These are phyloP conservation scores for Phaonia tiefii DNA, from an alignment of 2,888 invertebrate genomes.

Conservation along the genomic window DNA sequence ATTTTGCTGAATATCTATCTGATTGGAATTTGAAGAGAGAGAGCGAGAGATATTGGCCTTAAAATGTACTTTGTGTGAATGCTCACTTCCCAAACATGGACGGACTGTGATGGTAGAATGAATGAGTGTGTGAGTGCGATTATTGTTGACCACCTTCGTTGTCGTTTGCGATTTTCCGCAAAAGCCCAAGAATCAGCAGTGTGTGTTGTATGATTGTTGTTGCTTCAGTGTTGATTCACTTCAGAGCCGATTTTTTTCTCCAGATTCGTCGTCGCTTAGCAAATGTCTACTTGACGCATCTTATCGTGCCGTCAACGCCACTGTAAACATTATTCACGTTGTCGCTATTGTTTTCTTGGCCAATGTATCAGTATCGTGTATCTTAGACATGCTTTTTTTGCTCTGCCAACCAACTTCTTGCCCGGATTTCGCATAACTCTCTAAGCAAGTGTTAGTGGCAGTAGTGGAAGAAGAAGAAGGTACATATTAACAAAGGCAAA, in stretches of 20 bases:
- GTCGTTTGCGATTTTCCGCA: constrained; percentile 45
- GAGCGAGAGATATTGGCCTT: no score
- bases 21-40: constrained; percentile 28
- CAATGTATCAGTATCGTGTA: constrained; percentile 70
- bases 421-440: constrained; percentile 57
- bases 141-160: constrained; percentile 58
- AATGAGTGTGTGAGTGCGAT: background rate
- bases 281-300: constrained; percentile 67
- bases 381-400: constrained; percentile 67
- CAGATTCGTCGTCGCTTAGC: constrained; percentile 36
- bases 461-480: constrained; percentile 45
- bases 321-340: constrained; percentile 68
- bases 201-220: constrained; percentile 37
- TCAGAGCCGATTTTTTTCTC: constrained; percentile 58
- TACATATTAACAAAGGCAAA: constrained; percentile 44
- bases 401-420: constrained; percentile 22
- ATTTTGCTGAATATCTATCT: constrained; percentile 38
- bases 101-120: background rate
- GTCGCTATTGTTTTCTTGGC: constrained; percentile 67
- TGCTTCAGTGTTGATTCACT: constrained; percentile 41
- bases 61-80: background rate
- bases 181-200: constrained; percentile 41
- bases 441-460: background rate
- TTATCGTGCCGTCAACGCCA: constrained; percentile 68
- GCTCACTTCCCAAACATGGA: background rate